Conservation (phyloP, 2,113 vertebrate genomes). For the Albula goreensis region DNA sequence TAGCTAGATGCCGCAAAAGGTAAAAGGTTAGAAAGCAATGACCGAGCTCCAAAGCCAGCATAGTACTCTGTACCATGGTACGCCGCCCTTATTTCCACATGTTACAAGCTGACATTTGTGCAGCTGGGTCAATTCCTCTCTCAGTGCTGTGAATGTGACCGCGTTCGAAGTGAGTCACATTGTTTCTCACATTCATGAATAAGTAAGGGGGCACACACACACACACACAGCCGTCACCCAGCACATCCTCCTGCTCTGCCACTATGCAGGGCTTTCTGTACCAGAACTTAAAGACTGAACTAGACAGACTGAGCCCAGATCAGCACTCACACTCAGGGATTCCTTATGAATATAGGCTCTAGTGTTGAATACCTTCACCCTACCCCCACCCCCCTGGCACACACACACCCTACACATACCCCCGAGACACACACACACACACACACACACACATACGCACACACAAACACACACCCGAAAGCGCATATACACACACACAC, state of each 20-base stretch:
- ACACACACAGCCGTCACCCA: not conserved
- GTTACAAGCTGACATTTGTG: not conserved
- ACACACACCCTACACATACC: no score
- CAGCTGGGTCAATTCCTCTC: not conserved
- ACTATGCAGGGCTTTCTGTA: no score
- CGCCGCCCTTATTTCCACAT: not conserved
- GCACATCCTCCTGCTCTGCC: not conserved
- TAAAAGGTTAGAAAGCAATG: not conserved
- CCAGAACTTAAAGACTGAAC: no score
- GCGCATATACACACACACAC: no score
- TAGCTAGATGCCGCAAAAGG: not conserved
- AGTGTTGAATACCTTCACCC: not conserved
- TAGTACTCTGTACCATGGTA: not conserved
- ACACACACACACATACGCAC: no score
- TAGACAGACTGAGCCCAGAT: not conserved
- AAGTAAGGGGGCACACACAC: not conserved
- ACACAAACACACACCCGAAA: no score
- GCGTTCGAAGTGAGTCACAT: slow-evolving; percentile 10
- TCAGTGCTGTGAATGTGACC: not conserved
- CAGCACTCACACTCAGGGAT: not conserved
- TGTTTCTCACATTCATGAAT: slow-evolving; percentile 21
- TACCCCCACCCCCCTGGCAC: no score
- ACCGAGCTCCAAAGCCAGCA: not conserved
- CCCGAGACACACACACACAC: no score
- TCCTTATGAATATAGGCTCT: not conserved